phyloP scores from a whole-genome alignment of 2,797 vertebrate species.

The Eulemur albifrons region DNA sequence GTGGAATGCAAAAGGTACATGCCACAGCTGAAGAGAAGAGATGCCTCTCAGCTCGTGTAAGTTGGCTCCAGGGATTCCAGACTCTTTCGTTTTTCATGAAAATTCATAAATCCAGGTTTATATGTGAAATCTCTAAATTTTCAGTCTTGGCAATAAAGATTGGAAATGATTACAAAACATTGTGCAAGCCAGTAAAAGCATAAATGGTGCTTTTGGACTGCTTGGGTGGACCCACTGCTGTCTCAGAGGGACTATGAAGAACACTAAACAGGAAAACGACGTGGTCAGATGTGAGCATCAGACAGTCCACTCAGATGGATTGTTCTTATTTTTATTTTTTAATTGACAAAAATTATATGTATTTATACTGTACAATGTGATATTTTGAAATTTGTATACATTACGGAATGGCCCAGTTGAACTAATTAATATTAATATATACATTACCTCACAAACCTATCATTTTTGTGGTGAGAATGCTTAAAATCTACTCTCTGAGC shows the following conservation, averaged over 20 bases:
- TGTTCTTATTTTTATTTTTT: not conserved
- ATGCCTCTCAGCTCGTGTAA: not conserved
- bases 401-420: not conserved
- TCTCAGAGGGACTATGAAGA: not conserved
- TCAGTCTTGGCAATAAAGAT: not conserved
- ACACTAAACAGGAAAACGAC: not conserved
- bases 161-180: not conserved
- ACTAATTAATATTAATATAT: not conserved
- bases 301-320: not conserved
- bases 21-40: not conserved
- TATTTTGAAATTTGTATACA: not conserved
- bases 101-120: not conserved
- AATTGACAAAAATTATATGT: not conserved
- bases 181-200: not conserved
- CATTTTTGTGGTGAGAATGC: not conserved
- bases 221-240: not conserved
- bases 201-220: not conserved
- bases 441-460: not conserved
- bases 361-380: not conserved
- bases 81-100: not conserved
- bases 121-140: not conserved
- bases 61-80: not conserved
- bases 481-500: not conserved
- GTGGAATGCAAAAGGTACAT: not conserved
- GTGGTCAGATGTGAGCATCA: not conserved